Conservation (phyloP, 2,888 invertebrate species). For the Morpho helenor region DNA sequence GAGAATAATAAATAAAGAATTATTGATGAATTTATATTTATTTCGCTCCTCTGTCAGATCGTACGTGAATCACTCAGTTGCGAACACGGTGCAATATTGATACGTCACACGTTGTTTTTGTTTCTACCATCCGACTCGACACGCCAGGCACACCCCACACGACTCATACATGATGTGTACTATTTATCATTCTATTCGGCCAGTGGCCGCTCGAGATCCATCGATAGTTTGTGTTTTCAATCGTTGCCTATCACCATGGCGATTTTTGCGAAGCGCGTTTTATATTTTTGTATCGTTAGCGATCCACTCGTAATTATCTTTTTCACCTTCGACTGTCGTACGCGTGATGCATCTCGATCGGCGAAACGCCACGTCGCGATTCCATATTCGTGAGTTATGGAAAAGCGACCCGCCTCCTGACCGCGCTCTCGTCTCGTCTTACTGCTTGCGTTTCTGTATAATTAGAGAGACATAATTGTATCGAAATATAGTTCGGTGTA, state of each 20-base stretch:
- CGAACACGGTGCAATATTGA: neutral
- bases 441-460: too few relatives aligned
- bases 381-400: constrained; percentile 53
- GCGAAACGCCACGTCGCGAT: constrained; percentile 39
- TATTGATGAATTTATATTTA: too few relatives aligned
- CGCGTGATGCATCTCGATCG: constrained; percentile 26
- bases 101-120: constrained; percentile 7
- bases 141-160: constrained; percentile 12
- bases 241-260: too few relatives aligned
- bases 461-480: too few relatives aligned
- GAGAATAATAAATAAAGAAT: too few relatives aligned
- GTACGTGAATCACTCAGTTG: neutral
- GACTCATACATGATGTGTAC: constrained; percentile 13
- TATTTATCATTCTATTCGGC: constrained; percentile 11
- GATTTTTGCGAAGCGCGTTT: too few relatives aligned
- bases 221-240: neutral
- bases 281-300: too few relatives aligned
- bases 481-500: too few relatives aligned
- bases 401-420: constrained; percentile 38
- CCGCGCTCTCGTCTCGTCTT: constrained; percentile 12
- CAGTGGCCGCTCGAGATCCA: constrained; percentile 11
- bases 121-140: constrained; percentile 6
- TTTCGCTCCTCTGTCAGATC: too few relatives aligned
- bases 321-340: too few relatives aligned
- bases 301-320: too few relatives aligned